phyloP scores from a whole-genome alignment of 2,113 vertebrate species.

The Romanogobio albipinnatus region DNA sequence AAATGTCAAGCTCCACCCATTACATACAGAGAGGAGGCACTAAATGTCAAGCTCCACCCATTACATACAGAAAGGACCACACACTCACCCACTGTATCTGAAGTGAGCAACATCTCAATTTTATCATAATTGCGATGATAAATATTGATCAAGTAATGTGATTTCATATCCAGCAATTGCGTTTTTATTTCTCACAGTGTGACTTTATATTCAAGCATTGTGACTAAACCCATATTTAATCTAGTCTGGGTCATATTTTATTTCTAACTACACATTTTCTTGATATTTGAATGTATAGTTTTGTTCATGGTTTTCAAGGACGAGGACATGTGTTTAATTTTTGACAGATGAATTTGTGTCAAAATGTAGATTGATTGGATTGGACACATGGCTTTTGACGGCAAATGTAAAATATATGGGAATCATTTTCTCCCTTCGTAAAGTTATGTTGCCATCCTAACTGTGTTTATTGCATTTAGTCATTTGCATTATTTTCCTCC shows the following conservation, averaged over 20 bases:
- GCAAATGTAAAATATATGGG: not conserved
- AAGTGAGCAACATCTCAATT: too few relatives aligned
- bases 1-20: too few relatives aligned
- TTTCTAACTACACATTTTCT: too few relatives aligned
- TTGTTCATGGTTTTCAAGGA: not conserved
- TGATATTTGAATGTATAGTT: not conserved
- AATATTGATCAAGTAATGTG: not conserved
- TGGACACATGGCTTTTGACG: not conserved
- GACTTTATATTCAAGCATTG: not conserved
- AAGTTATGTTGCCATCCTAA: too few relatives aligned
- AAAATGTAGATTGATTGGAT: not conserved
- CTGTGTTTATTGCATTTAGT: not conserved
- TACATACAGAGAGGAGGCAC: too few relatives aligned
- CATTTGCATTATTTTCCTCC: not conserved
- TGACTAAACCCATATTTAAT: too few relatives aligned
- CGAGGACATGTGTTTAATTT: not conserved
- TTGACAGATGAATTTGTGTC: not conserved
- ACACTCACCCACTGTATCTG: too few relatives aligned
- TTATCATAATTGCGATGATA: not conserved
- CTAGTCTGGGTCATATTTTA: too few relatives aligned
- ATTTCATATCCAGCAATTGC: not conserved
- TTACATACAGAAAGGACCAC: too few relatives aligned
- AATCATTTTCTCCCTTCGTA: not conserved
- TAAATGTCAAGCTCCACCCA: too few relatives aligned
- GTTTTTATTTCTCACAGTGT: not conserved